Evolutionary conservation across 1,140 invertebrate genomes (phyloP).

Genomic region (Drosophila aff.): DNA sequence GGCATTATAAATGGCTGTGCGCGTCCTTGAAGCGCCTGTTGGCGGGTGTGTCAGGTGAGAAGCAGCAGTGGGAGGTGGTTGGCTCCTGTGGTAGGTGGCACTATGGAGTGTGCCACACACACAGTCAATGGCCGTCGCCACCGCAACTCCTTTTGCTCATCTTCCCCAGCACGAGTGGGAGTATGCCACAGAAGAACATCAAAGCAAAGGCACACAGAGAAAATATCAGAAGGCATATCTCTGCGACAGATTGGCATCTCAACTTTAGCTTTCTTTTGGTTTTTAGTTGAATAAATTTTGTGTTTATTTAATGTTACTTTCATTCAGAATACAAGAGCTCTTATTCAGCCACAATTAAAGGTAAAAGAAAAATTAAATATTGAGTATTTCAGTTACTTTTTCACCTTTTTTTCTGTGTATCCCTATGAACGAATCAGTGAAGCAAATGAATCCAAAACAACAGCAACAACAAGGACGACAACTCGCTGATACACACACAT

Average conservation of each 20-base stretch:
- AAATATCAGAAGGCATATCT: slow-evolving; percentile 4
- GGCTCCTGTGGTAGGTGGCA: not conserved
- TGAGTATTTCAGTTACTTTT: not conserved
- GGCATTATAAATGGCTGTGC: slow-evolving; percentile 63
- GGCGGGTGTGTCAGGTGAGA: slow-evolving; percentile 16
- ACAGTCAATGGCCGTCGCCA: slow-evolving; percentile 43
- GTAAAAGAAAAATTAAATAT: not conserved
- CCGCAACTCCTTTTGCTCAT: slow-evolving; percentile 9
- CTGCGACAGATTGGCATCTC: not conserved
- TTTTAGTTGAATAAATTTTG: not conserved
- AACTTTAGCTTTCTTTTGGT: not conserved
- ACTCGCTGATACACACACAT: slow-evolving; percentile 34
- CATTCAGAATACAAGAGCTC: no score
- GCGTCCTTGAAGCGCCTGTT: slow-evolving; percentile 49
- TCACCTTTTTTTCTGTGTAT: slow-evolving; percentile 11
- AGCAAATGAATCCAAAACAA: slow-evolving; percentile 19
- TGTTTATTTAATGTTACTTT: slow-evolving; percentile 3
- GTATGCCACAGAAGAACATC: slow-evolving; percentile 10
- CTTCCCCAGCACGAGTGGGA: not conserved
- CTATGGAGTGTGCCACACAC: slow-evolving; percentile 8
- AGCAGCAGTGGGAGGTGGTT: not conserved
- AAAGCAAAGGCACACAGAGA: slow-evolving; percentile 13
- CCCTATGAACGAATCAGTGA: slow-evolving; percentile 22
- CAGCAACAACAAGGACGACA: slow-evolving; percentile 18
- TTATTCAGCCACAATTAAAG: not conserved